Evolutionary conservation across 2,113 vertebrate genomes (phyloP).

Genomic region (Chaetura pelagica): DNA sequence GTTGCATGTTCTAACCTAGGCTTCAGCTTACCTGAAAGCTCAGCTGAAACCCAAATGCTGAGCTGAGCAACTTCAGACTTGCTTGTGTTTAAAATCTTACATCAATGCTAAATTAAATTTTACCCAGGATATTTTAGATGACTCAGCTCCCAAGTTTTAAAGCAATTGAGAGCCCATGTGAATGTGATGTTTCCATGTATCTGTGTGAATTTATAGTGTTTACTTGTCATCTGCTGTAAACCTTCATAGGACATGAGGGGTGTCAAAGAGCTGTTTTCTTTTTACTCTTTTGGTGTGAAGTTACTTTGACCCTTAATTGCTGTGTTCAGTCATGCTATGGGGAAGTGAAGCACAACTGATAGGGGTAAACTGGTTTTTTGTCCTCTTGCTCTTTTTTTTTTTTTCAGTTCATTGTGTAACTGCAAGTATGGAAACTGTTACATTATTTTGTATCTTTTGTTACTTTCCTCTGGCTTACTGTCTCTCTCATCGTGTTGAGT

Average conservation of each 20-base stretch:
- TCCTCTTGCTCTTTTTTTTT: fast-evolving
- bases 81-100: not conserved
- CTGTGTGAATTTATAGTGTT: not conserved
- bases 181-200: not conserved
- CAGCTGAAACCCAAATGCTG: not conserved
- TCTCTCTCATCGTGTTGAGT: not conserved
- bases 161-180: not conserved
- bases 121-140: not conserved
- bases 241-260: not conserved
- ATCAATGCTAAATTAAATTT: not conserved
- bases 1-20: not conserved
- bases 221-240: not conserved
- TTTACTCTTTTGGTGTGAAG: not conserved
- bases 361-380: not conserved
- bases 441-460: not conserved
- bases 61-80: not conserved
- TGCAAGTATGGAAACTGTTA: not conserved
- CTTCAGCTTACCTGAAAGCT: not conserved
- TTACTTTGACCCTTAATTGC: not conserved
- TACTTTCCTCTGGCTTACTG: not conserved
- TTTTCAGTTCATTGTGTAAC: not conserved
- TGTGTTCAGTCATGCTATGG: not conserved
- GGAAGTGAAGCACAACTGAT: not conserved
- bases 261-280: not conserved
- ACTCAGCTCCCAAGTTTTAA: not conserved